These are phyloP conservation scores for Gymnoscopelus braueri DNA, from an alignment of 2,797 vertebrate genomes.

Conservation along the genomic window DNA sequence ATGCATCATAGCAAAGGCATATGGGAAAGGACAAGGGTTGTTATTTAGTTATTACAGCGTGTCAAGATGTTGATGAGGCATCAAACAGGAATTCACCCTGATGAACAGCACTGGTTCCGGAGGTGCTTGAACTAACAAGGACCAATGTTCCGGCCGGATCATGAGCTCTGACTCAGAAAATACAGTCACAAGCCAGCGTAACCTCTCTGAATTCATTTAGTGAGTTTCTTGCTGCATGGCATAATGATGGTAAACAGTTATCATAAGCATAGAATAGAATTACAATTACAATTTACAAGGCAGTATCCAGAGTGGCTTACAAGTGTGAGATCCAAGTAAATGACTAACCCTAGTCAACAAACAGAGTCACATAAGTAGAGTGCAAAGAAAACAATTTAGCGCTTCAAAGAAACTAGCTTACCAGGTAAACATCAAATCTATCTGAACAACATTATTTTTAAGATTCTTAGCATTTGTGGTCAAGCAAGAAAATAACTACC, in stretches of 20 bases:
- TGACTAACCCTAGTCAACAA: too few species aligned
- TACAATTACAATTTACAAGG: too few species aligned
- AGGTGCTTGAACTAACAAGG: slow-evolving; percentile 22
- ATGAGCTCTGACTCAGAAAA: slow-evolving; percentile 33
- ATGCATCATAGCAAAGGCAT: slow-evolving; percentile 34
- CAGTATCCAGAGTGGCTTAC: too few species aligned
- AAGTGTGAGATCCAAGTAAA: too few species aligned
- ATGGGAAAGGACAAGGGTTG: slow-evolving; percentile 21
- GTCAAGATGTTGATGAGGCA: slow-evolving; percentile 12
- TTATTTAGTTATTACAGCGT: slow-evolving; percentile 21
- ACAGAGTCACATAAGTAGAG: too few species aligned
- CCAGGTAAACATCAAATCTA: too few species aligned
- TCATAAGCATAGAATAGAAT: neutral
- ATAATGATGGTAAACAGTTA: neutral
- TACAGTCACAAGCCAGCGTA: neutral
- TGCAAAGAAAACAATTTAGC: too few species aligned
- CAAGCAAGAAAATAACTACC: too few species aligned
- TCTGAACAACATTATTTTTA: too few species aligned
- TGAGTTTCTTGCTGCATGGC: neutral
- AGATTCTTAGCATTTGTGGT: too few species aligned
- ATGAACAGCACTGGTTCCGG: neutral
- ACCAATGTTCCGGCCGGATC: slow-evolving; percentile 22
- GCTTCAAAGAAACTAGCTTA: too few species aligned
- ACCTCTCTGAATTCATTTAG: slow-evolving; percentile 2
- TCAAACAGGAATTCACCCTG: slow-evolving; percentile 16